A percentile compares a stretch with the other conserved stretches of the same genome.
These are phyloP conservation scores for Baronia brevicornis DNA, from an alignment of 2,888 invertebrate genomes.

Conservation along the genomic window DNA sequence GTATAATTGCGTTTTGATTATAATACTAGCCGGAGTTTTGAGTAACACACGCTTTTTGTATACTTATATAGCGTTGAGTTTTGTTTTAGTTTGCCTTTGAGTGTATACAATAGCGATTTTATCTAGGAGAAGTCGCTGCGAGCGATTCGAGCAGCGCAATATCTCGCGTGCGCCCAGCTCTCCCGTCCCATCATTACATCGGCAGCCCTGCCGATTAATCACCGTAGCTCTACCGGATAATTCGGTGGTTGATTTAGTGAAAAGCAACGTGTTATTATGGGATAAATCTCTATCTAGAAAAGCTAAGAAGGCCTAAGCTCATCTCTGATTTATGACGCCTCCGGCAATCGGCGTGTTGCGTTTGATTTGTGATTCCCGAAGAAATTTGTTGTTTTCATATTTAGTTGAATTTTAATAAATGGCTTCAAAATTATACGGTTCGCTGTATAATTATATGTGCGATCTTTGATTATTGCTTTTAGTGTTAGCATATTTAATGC, in stretches of 20 bases:
- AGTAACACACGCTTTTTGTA: slow-evolving; percentile 8
- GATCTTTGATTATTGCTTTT: slow-evolving; percentile 66
- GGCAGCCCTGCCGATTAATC: slow-evolving; percentile 66
- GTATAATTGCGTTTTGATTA: slow-evolving; percentile 26
- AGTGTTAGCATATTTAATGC: slow-evolving; percentile 47
- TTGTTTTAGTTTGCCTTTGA: not conserved
- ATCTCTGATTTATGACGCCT: slow-evolving; percentile 63
- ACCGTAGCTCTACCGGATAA: slow-evolving; percentile 72
- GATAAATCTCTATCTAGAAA: slow-evolving; percentile 76
- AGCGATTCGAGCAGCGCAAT: slow-evolving; percentile 21
- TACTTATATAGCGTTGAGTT: slow-evolving; percentile 12
- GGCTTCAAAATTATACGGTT: slow-evolving; percentile 63
- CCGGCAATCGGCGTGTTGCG: slow-evolving; percentile 55
- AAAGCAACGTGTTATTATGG: slow-evolving; percentile 74
- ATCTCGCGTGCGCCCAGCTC: slow-evolving; percentile 22
- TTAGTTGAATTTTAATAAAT: slow-evolving; percentile 73
- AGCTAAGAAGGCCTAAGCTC: slow-evolving; percentile 75
- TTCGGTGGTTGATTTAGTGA: slow-evolving; percentile 75
- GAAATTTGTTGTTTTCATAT: slow-evolving; percentile 61
- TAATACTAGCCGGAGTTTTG: slow-evolving; percentile 17
- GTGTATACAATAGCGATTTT: slow-evolving; percentile 11
- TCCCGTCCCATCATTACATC: slow-evolving; percentile 50
- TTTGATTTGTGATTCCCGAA: slow-evolving; percentile 66
- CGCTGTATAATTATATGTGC: slow-evolving; percentile 58
- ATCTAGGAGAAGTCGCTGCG: slow-evolving; percentile 7